Conservation (phyloP, 2,113 vertebrate species). For the Zosterops pallidus region DNA sequence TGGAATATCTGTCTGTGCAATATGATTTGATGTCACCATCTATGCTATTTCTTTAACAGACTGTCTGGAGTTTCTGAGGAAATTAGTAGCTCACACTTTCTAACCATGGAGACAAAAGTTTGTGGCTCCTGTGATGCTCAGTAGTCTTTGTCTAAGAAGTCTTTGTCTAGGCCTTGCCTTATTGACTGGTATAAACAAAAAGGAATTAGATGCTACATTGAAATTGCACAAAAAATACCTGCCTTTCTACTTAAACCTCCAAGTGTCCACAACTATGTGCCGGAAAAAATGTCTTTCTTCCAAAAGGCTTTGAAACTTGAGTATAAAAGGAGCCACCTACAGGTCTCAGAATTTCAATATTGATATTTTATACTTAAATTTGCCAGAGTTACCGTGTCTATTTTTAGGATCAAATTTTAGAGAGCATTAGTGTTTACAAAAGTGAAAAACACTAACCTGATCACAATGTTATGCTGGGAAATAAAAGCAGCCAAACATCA, state of each 20-base stretch:
- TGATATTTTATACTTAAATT: not conserved
- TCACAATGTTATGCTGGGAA: not conserved
- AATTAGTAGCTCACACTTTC: not conserved
- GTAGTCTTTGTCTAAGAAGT: not conserved
- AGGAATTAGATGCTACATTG: not conserved
- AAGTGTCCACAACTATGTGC: not conserved
- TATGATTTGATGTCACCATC: not conserved
- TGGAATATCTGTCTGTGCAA: not conserved
- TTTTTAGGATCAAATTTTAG: not conserved
- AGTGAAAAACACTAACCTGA: not conserved
- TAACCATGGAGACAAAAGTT: not conserved
- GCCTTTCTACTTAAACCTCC: not conserved
- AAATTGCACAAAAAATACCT: not conserved
- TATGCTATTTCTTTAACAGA: not conserved
- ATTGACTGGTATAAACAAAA: not conserved
- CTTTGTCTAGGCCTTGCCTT: not conserved
- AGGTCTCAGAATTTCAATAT: not conserved
- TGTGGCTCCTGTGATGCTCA: not conserved
- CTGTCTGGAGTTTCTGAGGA: not conserved
- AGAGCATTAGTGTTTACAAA: not conserved
- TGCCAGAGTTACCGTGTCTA: not conserved
- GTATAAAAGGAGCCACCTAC: not conserved
- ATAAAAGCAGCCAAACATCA: not conserved
- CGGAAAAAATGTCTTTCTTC: not conserved
- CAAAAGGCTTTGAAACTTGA: not conserved